phyloP scores from a whole-genome alignment of 2,888 invertebrate genomes.

The Gisinianus flammeolus region DNA sequence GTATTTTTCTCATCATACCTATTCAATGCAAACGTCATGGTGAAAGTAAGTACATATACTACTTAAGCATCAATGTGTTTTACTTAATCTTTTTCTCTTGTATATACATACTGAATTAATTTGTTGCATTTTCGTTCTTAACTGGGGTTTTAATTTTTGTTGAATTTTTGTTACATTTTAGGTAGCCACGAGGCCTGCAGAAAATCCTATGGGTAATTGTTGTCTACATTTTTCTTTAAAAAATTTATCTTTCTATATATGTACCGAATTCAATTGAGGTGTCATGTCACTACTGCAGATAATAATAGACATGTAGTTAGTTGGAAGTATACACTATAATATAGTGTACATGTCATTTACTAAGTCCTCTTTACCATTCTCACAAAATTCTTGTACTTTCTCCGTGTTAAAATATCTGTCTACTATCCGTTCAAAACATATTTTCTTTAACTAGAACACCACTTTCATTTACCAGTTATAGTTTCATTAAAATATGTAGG shows the following conservation, averaged over 20 bases:
- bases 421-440: no score
- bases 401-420: no score
- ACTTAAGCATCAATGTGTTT: not conserved
- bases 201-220: slow-evolving; percentile 1
- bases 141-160: slow-evolving; percentile 2
- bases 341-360: no score
- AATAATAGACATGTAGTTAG: no score
- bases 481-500: no score
- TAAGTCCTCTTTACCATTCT: no score
- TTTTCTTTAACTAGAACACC: no score
- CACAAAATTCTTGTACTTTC: no score
- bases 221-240: slow-evolving; percentile 7
- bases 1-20: slow-evolving; percentile 98
- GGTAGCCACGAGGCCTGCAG: not conserved
- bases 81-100: not conserved
- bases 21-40: slow-evolving; percentile 98
- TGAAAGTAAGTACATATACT: slow-evolving; percentile 73
- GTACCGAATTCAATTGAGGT: not conserved
- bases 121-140: not conserved
- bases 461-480: no score
- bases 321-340: no score
- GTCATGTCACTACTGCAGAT: no score
- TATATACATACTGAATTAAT: slow-evolving; percentile 1
- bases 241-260: not conserved
- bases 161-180: not conserved